Conservation (phyloP, 2,888 invertebrate species). For the Opisthograptis luteolata region DNA sequence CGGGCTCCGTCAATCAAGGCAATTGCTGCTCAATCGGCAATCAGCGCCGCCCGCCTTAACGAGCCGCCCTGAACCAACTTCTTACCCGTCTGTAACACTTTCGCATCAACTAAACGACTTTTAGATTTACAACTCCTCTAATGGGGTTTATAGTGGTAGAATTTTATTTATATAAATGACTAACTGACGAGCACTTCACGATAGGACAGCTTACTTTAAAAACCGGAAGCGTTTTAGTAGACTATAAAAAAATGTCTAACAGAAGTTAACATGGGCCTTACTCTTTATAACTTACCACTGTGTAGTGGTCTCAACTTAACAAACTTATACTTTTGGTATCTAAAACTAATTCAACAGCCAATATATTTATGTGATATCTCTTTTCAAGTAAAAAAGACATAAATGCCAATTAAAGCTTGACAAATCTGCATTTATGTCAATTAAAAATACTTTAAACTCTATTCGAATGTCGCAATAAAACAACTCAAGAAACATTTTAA, state of each 20-base stretch:
- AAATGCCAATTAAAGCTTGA: slow-evolving; percentile 17
- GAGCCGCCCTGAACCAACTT: slow-evolving; percentile 74
- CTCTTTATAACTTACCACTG: no score
- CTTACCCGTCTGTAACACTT: slow-evolving; percentile 64
- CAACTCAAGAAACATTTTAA: slow-evolving; percentile 1
- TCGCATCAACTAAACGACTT: slow-evolving; percentile 52
- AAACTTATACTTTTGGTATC: no score
- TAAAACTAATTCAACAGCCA: no score
- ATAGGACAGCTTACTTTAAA: background rate
- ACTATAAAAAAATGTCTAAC: background rate
- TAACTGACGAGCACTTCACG: background rate
- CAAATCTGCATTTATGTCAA: slow-evolving; percentile 18
- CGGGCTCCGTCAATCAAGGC: slow-evolving; percentile 82
- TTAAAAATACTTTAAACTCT: slow-evolving; percentile 15
- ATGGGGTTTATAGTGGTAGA: slow-evolving; percentile 20
- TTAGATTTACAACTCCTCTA: slow-evolving; percentile 49
- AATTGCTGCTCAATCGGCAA: slow-evolving; percentile 85
- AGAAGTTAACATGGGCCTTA: no score
- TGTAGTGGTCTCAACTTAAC: no score
- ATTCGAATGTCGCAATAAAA: slow-evolving; percentile 8
- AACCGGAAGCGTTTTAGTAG: background rate
- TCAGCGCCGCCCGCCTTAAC: slow-evolving; percentile 72
- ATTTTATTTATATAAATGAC: slow-evolving; percentile 9
- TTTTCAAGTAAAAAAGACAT: background rate
- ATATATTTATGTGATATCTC: background rate